These are phyloP conservation scores for Dynastes grantii DNA, from an alignment of 2,888 invertebrate genomes.

Conservation along the genomic window DNA sequence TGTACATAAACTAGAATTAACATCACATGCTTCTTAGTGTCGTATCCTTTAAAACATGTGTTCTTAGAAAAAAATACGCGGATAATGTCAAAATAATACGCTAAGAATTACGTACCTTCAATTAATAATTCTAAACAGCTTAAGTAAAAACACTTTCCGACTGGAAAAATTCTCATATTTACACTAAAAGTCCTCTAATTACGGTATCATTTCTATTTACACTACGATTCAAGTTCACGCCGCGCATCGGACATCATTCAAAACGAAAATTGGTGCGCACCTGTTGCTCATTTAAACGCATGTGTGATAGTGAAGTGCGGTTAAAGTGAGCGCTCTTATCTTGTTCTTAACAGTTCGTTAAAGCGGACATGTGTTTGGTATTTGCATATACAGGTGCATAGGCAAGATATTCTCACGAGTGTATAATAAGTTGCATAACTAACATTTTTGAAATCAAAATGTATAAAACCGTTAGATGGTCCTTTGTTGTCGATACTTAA, in stretches of 20 bases:
- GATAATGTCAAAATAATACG: background rate
- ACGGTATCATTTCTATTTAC: background rate
- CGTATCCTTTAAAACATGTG: conserved; percentile 8
- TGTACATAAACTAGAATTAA: background rate
- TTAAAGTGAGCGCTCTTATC: conserved; percentile 35
- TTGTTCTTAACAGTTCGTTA: conserved; percentile 27
- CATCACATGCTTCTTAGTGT: background rate
- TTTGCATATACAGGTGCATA: conserved; percentile 15
- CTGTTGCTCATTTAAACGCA: conserved; percentile 40
- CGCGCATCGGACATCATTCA: conserved; percentile 6
- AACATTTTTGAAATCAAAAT: background rate
- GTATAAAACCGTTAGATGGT: too few relatives aligned
- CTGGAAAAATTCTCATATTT: conserved; percentile 31
- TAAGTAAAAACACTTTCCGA: background rate
- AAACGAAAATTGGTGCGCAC: conserved; percentile 30
- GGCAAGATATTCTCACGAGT: background rate
- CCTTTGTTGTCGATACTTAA: too few relatives aligned
- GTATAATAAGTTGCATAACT: conserved; percentile 28
- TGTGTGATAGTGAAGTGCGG: conserved; percentile 40
- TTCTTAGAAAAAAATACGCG: conserved; percentile 9
- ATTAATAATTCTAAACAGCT: background rate
- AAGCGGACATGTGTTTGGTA: background rate
- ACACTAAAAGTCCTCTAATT: conserved; percentile 12
- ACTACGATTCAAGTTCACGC: background rate
- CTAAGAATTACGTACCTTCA: background rate